phyloP scores from a whole-genome alignment of 2,888 invertebrate genomes.

The Hypsopygia costalis region DNA sequence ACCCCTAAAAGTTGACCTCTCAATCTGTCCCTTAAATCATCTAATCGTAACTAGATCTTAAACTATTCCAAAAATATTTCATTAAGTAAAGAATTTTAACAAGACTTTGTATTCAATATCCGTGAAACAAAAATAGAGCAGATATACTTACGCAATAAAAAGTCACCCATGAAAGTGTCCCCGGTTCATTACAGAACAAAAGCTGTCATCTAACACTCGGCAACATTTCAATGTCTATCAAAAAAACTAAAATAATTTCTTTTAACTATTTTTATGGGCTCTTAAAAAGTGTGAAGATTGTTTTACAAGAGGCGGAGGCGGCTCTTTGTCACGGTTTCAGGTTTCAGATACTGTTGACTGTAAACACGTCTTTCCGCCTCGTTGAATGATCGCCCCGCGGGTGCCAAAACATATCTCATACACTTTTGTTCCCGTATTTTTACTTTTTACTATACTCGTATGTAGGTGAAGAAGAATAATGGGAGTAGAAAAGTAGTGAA shows the following conservation, averaged over 20 bases:
- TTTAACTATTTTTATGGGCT: slow-evolving; percentile 78
- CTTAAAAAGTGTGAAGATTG: slow-evolving; percentile 76
- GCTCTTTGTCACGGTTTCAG: slow-evolving; percentile 72
- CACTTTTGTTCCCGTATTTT: slow-evolving; percentile 15
- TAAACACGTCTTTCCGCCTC: slow-evolving; percentile 75
- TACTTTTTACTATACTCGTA: no score
- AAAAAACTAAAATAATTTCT: slow-evolving; percentile 69
- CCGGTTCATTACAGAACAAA: slow-evolving; percentile 77
- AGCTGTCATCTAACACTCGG: slow-evolving; percentile 77
- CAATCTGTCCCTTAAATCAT: no score
- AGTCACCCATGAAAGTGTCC: slow-evolving; percentile 66
- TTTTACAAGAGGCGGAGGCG: slow-evolving; percentile 74
- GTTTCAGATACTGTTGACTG: slow-evolving; percentile 68
- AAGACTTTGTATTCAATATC: no score
- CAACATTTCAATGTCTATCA: slow-evolving; percentile 79
- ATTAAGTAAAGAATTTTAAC: no score
- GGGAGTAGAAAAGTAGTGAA: no score
- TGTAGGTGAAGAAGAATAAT: no score
- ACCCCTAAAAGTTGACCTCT: no score
- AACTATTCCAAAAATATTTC: no score
- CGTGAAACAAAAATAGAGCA: slow-evolving; percentile 58
- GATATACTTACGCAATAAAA: slow-evolving; percentile 57
- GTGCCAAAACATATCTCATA: slow-evolving; percentile 47
- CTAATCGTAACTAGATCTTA: no score
- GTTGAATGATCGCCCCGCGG: slow-evolving; percentile 61